These are phyloP conservation scores for Clarias gariepinus DNA, from an alignment of 2,113 vertebrate genomes.

Conservation along the genomic window DNA sequence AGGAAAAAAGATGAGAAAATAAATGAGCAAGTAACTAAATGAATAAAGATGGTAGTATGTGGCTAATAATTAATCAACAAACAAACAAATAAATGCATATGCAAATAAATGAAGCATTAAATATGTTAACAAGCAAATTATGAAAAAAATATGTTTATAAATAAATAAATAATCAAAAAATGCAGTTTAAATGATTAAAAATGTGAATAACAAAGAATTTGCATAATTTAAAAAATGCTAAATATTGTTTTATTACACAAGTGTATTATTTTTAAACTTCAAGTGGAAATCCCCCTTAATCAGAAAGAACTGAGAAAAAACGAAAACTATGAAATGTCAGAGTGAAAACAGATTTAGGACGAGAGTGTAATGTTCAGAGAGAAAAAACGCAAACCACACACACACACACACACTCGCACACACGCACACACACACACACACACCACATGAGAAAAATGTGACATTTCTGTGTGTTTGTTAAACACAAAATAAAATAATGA, in stretches of 20 bases:
- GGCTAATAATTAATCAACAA: background rate
- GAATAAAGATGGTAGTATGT: too few relatives aligned
- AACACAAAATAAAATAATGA: background rate
- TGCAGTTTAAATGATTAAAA: background rate
- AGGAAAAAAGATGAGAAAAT: background rate
- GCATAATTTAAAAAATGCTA: background rate
- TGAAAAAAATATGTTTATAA: background rate
- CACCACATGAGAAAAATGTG: background rate
- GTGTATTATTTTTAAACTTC: background rate
- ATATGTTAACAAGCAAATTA: background rate
- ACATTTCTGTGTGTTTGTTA: background rate
- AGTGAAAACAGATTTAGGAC: conserved; percentile 9
- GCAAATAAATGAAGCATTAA: background rate
- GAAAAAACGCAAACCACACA: background rate
- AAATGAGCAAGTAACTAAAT: background rate
- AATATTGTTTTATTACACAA: background rate
- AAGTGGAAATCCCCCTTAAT: background rate
- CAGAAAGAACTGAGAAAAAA: background rate
- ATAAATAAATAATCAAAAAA: background rate
- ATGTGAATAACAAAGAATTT: background rate
- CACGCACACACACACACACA: background rate
- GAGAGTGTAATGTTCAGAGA: background rate
- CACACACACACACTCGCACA: background rate
- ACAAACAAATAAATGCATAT: background rate
- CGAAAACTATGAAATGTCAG: background rate